phyloP scores from a whole-genome alignment of 1,140 invertebrate genomes.

The Apolygus lucorum region DNA sequence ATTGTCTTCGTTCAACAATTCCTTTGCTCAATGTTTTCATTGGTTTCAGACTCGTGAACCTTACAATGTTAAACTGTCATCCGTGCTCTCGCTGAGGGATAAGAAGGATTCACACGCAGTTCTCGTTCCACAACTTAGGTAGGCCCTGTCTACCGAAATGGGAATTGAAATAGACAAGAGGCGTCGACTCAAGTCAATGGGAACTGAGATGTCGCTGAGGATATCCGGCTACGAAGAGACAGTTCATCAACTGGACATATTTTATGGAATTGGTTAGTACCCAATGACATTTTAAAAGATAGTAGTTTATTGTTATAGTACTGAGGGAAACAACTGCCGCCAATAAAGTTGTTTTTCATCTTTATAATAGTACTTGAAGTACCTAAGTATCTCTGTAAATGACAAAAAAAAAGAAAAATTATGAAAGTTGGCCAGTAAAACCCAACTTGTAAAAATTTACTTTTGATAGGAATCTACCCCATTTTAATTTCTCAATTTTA shows the following conservation, averaged over 20 bases:
- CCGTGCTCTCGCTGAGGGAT: too few relatives aligned
- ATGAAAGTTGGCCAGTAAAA: neutral
- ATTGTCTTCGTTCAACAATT: too few relatives aligned
- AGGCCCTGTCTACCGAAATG: too few relatives aligned
- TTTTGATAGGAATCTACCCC: neutral
- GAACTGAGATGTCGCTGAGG: constrained; percentile 40
- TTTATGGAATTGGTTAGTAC: constrained; percentile 78
- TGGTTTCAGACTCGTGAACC: too few relatives aligned
- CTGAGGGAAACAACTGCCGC: too few relatives aligned
- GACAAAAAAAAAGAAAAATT: neutral
- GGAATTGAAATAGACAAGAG: neutral
- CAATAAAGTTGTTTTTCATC: constrained; percentile 2
- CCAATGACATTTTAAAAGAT: too few relatives aligned
- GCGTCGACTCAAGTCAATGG: neutral
- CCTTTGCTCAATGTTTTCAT: too few relatives aligned
- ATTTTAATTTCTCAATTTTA: neutral
- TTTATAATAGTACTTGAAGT: too few relatives aligned
- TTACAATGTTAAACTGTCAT: too few relatives aligned
- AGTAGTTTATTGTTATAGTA: too few relatives aligned
- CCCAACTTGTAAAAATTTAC: neutral
- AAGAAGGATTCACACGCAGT: too few relatives aligned
- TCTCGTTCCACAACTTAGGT: too few relatives aligned
- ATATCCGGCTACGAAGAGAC: constrained; percentile 84
- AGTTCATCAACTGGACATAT: constrained; percentile 78
- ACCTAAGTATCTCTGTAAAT: neutral